Conservation (phyloP, 2,113 vertebrate genomes). For the Anguilla rostrata region DNA sequence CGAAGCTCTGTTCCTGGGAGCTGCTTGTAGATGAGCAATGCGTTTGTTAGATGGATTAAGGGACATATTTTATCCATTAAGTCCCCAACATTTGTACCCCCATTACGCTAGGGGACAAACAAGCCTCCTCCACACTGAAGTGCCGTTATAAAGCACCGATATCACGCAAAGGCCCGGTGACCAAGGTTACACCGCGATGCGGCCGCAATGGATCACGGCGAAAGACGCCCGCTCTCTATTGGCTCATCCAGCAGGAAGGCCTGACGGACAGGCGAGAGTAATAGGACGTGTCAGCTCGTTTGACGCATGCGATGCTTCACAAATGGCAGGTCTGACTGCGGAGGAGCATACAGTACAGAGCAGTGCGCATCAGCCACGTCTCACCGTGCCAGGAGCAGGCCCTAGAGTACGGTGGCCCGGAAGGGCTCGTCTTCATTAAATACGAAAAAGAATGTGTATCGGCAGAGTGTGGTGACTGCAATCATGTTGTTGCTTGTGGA, state of each 20-base stretch:
- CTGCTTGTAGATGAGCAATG: not conserved
- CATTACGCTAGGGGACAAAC: slow-evolving; percentile 62
- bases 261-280: slow-evolving; percentile 49
- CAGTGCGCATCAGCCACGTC: slow-evolving; percentile 23
- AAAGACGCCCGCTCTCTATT: slow-evolving; percentile 31
- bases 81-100: slow-evolving; percentile 57
- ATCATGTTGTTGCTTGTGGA: not conserved
- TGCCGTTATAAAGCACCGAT: slow-evolving; percentile 47
- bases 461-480: not conserved
- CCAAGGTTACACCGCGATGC: slow-evolving; percentile 46
- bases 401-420: slow-evolving; percentile 24
- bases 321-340: slow-evolving; percentile 47
- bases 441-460: not conserved
- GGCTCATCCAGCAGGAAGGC: slow-evolving; percentile 36
- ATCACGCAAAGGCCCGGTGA: slow-evolving; percentile 36
- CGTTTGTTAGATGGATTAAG: not conserved
- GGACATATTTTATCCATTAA: slow-evolving; percentile 45
- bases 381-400: slow-evolving; percentile 38
- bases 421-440: not conserved
- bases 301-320: slow-evolving; percentile 50
- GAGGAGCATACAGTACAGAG: slow-evolving; percentile 13
- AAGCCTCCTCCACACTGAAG: slow-evolving; percentile 13
- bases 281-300: slow-evolving; percentile 45
- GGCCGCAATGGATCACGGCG: slow-evolving; percentile 44
- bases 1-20: not conserved